Percentiles rank a stretch among this genome's conserved stretches.
phyloP scores from a whole-genome alignment of 2,888 invertebrate species.

The Amphipoea lucens region DNA sequence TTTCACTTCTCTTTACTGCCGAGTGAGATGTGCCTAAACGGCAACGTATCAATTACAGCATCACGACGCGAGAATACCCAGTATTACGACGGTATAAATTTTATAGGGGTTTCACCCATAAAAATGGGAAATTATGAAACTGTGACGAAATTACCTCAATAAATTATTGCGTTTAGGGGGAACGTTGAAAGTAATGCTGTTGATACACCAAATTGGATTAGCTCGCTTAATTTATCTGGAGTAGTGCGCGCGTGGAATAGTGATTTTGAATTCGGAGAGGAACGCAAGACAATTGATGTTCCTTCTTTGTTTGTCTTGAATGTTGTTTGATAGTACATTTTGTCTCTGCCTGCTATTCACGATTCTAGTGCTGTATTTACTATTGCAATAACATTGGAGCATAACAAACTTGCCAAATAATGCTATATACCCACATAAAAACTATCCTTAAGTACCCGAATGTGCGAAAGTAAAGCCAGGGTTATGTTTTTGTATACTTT shows the following conservation, averaged over 20 bases:
- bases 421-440: background rate
- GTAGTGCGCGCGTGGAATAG: slow-evolving; percentile 58
- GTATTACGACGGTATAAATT: slow-evolving; percentile 77
- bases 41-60: slow-evolving; percentile 77
- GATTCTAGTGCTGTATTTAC: background rate
- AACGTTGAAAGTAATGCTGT: slow-evolving; percentile 65
- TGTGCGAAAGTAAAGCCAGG: background rate
- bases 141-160: slow-evolving; percentile 78
- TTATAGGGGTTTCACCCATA: slow-evolving; percentile 77
- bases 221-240: slow-evolving; percentile 63
- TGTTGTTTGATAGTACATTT: slow-evolving; percentile 39
- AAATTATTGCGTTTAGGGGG: slow-evolving; percentile 76
- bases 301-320: slow-evolving; percentile 54
- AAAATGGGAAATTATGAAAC: slow-evolving; percentile 81
- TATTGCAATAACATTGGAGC: background rate
- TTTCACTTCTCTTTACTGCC: slow-evolving; percentile 62
- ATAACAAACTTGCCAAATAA: background rate
- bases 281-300: slow-evolving; percentile 55
- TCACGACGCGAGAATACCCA: slow-evolving; percentile 69
- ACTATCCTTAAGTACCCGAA: background rate
- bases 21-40: slow-evolving; percentile 59
- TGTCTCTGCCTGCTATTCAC: slow-evolving; percentile 26
- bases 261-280: slow-evolving; percentile 44
- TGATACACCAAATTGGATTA: slow-evolving; percentile 64
- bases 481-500: background rate